Evolutionary conservation across 2,797 vertebrate species (phyloP).

Genomic region (Acomys russatus): DNA sequence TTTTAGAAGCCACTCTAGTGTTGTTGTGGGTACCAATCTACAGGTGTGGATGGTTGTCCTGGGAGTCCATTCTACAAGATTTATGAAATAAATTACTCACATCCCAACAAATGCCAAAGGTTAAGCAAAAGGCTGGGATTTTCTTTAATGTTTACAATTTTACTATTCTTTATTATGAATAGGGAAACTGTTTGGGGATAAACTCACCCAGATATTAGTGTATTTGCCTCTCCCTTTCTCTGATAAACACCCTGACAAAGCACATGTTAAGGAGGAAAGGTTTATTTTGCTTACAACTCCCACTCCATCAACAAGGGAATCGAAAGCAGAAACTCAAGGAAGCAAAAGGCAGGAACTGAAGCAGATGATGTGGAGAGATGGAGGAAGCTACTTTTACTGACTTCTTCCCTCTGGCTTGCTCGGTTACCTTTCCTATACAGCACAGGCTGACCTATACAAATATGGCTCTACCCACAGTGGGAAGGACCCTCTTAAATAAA

Average conservation of each 20-base stretch:
- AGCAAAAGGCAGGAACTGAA: too few relatives aligned
- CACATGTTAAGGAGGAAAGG: neutral
- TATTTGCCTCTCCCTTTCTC: neutral
- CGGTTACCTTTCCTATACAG: too few relatives aligned
- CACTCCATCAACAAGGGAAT: neutral
- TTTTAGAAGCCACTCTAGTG: neutral
- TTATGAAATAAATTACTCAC: neutral
- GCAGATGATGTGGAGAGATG: too few relatives aligned
- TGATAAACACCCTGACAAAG: neutral
- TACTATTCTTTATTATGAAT: neutral
- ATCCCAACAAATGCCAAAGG: neutral
- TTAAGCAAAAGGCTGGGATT: neutral
- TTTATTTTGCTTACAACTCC: neutral
- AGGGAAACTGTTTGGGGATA: neutral
- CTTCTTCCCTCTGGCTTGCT: too few relatives aligned
- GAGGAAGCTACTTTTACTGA: too few relatives aligned
- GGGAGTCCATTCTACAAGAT: neutral
- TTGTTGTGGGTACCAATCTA: neutral
- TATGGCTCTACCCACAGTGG: neutral
- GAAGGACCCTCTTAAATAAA: neutral
- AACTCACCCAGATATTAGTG: neutral
- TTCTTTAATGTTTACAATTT: constrained; percentile 14
- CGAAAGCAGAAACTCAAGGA: too few relatives aligned
- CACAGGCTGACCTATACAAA: neutral
- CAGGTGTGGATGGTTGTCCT: neutral